These are phyloP conservation scores for Chaenogobius annularis DNA, from an alignment of 2,113 vertebrate genomes.

Conservation along the genomic window DNA sequence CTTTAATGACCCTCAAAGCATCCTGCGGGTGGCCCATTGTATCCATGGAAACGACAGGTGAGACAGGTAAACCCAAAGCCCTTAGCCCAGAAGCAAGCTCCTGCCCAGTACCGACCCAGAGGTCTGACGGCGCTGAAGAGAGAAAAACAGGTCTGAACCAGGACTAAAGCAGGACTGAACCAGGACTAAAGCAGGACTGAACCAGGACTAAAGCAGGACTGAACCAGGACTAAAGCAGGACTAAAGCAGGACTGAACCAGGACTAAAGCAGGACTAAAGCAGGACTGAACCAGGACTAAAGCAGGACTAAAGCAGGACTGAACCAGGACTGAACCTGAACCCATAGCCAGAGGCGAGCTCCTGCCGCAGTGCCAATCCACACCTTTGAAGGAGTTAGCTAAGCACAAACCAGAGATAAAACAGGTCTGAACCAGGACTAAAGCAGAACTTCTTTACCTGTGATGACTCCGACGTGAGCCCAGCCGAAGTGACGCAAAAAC, in stretches of 20 bases:
- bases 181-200: not conserved
- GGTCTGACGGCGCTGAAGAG: slow-evolving; percentile 63
- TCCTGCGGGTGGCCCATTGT: slow-evolving; percentile 41
- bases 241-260: not conserved
- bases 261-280: not conserved
- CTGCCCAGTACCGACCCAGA: slow-evolving; percentile 80
- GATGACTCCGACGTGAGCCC: slow-evolving; percentile 82
- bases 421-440: not conserved
- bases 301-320: not conserved
- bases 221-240: not conserved
- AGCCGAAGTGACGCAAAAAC: slow-evolving; percentile 80
- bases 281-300: not conserved
- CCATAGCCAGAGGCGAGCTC: too few species aligned
- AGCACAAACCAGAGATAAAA: not conserved
- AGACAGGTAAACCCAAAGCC: slow-evolving; percentile 77
- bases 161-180: not conserved
- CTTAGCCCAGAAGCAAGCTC: slow-evolving; percentile 73
- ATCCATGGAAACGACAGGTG: slow-evolving; percentile 74
- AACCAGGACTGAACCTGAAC: not conserved
- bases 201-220: not conserved
- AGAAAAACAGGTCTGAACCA: not conserved
- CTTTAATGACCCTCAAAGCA: slow-evolving; percentile 69
- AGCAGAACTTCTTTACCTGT: slow-evolving; percentile 43
- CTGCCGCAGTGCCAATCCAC: too few species aligned
- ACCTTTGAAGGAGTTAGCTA: too few species aligned